Conservation (phyloP, 1,140 invertebrate species). For the Pectinophora gossypiella region DNA sequence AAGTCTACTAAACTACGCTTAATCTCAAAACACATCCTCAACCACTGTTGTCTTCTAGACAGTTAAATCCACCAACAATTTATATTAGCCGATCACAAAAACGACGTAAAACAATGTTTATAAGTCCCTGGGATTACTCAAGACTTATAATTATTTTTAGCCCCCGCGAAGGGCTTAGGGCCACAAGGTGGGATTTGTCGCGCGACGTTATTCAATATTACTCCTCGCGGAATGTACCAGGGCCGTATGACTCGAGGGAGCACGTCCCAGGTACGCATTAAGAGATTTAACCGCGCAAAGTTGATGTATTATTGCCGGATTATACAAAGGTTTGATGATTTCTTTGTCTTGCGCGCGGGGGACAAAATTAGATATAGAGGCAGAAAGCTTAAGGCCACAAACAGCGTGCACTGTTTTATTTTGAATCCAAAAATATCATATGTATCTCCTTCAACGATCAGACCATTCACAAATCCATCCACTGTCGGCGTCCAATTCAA, state of each 20-base stretch:
- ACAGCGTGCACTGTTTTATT: too few relatives aligned
- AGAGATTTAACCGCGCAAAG: slow-evolving; percentile 29
- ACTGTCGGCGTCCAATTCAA: slow-evolving; percentile 35
- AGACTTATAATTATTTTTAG: slow-evolving; percentile 68
- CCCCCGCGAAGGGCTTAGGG: slow-evolving; percentile 58
- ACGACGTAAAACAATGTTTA: slow-evolving; percentile 30
- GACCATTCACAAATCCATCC: too few relatives aligned
- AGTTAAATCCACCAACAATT: background rate
- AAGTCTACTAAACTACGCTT: too few relatives aligned
- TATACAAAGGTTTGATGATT: background rate
- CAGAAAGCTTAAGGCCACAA: too few relatives aligned
- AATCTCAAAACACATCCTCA: too few relatives aligned
- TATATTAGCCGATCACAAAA: background rate
- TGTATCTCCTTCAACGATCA: too few relatives aligned
- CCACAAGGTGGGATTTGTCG: slow-evolving; percentile 57
- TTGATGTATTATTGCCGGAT: background rate
- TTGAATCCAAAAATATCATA: too few relatives aligned
- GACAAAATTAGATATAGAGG: too few relatives aligned
- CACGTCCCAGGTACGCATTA: slow-evolving; percentile 17
- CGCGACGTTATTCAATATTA: slow-evolving; percentile 64
- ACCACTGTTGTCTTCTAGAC: background rate
- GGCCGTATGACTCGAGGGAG: background rate
- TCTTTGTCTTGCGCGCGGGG: background rate
- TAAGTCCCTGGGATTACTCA: slow-evolving; percentile 34
- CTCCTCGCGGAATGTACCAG: slow-evolving; percentile 45